Evolutionary conservation across 2,797 vertebrate genomes (phyloP), one percentile per base, ranked within the genome.

Genomic region (Typhlichthys eigenmanni): DNA sequence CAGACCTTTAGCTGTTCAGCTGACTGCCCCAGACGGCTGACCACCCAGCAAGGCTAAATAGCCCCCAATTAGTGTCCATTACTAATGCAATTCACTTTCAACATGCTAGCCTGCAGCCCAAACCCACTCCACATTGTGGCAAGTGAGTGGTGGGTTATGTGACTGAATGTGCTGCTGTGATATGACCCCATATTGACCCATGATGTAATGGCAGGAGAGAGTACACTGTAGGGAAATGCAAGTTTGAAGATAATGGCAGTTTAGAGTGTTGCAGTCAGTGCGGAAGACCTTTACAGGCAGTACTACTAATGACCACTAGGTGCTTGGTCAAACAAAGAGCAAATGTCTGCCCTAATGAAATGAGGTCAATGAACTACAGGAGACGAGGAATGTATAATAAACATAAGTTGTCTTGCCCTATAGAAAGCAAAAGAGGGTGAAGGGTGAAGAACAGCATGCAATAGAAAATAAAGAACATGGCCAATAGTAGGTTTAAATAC

Each of bases 41-140:
- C 43, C 55, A 24, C 82, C 84, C 85, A 76, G 80, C 66, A 75
- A 87, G 58, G 62, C 72, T 76, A 90, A 90, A 92, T 82, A 85
- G 57, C 60, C 60, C 68, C 61, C 59, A 72, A 74, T 79, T 78
- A 84, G 77, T 74, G 63, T 70, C 76, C 69, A 53, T 54, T 78
- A 78, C 78, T 80, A 79, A 88, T 77, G 66, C 83, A 86, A 83
- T 90, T 92, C 85, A 89, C 17, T 6, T 74, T 85, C 69, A 84
- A 85, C 78, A 85, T 32, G 43, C 62, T 60, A 74, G 74, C 48
- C 62, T 55, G 34, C 13, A 80, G 67, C 65, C 67, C 65, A 62
- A 60, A 78, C 58, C 62, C 14, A 16, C 62, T 66, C 32, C 14
- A 55, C 63, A 68, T 54, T 65, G 70, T 72, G 79, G 78, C 47